These are phyloP conservation scores for Lacerta bilineata DNA, from an alignment of 2,797 vertebrate genomes.

Conservation along the genomic window DNA sequence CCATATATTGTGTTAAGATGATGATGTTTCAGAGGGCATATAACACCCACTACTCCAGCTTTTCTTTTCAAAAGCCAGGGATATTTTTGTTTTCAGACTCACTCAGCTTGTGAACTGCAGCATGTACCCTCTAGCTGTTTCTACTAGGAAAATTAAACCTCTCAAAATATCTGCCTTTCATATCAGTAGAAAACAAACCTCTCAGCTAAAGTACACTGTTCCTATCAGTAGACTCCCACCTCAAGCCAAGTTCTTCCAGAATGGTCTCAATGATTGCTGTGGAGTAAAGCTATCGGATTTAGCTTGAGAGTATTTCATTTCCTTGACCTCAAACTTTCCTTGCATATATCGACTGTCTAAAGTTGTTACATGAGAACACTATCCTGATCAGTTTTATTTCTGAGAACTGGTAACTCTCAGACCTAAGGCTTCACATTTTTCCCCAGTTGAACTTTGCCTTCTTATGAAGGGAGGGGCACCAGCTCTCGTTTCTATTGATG, in stretches of 20 bases:
- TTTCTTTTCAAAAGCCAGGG: background rate
- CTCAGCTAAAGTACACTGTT: background rate
- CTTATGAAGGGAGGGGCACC: background rate
- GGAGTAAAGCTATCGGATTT: constrained; percentile 18
- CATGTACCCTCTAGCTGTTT: constrained; percentile 4
- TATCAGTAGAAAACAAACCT: constrained; percentile 20
- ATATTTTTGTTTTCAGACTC: background rate
- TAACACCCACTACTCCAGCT: background rate
- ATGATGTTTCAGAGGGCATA: no score
- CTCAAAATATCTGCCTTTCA: constrained; percentile 15
- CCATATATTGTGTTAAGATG: background rate
- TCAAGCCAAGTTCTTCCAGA: constrained; percentile 20
- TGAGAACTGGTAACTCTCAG: background rate
- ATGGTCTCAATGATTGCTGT: constrained; percentile 22
- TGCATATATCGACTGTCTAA: background rate
- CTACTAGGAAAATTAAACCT: constrained; percentile 13
- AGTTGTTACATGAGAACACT: background rate
- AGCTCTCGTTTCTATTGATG: background rate
- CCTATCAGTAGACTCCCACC: background rate
- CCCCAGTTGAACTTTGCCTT: background rate
- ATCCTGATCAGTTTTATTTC: background rate
- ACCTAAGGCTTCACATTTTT: background rate
- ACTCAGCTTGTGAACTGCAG: background rate
- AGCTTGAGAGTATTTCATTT: constrained; percentile 7
- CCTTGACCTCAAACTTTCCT: constrained; percentile 28